phyloP scores from a whole-genome alignment of 2,888 invertebrate genomes.

The Phlogophora meticulosa region DNA sequence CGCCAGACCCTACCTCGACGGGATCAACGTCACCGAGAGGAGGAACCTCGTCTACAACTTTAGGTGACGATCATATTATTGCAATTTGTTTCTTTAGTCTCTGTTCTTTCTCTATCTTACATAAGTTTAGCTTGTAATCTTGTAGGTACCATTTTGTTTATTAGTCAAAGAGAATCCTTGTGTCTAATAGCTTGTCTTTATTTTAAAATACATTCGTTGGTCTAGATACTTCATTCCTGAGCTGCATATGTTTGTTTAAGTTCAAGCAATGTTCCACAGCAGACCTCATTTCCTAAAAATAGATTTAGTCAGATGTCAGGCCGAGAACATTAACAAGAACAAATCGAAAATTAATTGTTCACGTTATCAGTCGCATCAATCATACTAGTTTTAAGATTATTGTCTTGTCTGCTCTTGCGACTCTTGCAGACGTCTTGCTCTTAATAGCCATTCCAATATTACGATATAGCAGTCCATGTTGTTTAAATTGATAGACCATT shows the following conservation, averaged over 20 bases:
- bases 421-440: not conserved
- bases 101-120: not conserved
- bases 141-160: too few relatives aligned
- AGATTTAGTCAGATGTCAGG: slow-evolving; percentile 3
- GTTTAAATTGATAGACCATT: too few relatives aligned
- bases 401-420: not conserved
- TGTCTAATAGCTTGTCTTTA: too few relatives aligned
- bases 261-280: not conserved
- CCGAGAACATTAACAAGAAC: not conserved
- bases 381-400: slow-evolving; percentile 11
- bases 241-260: not conserved
- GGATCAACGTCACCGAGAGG: slow-evolving; percentile 96
- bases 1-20: slow-evolving; percentile 94
- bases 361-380: slow-evolving; percentile 14
- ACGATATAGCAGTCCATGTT: too few relatives aligned
- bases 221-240: not conserved
- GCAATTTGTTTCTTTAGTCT: not conserved
- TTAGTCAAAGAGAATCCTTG: too few relatives aligned
- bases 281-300: not conserved
- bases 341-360: slow-evolving; percentile 16
- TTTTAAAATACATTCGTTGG: too few relatives aligned
- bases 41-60: slow-evolving; percentile 97
- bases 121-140: too few relatives aligned
- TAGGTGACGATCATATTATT: slow-evolving; percentile 77
- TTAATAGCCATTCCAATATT: slow-evolving; percentile 5